Percentiles rank a stretch among this genome's conserved stretches.
phyloP scores from a whole-genome alignment of 2,888 invertebrate species.

The Mesochorus sp. region DNA sequence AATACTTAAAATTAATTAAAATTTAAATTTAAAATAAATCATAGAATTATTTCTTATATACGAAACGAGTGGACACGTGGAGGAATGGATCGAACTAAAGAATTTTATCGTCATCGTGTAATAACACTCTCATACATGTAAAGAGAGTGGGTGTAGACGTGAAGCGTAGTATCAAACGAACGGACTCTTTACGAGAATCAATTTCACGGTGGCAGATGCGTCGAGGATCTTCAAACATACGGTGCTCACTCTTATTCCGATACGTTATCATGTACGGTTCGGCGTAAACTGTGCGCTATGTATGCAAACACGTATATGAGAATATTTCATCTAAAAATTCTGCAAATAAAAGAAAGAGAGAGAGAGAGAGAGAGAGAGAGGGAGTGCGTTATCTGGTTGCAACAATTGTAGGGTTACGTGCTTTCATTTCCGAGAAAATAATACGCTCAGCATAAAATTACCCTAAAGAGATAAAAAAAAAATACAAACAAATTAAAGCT shows the following conservation, averaged over 20 bases:
- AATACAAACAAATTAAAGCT: no score
- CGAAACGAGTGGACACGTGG: background rate
- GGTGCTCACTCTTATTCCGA: background rate
- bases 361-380: slow-evolving; percentile 3
- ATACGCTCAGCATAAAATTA: no score
- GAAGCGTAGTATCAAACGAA: background rate
- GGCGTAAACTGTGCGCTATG: background rate
- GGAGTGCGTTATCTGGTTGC: no score
- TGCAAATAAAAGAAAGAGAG: background rate
- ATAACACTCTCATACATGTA: background rate
- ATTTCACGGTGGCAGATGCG: slow-evolving; percentile 62
- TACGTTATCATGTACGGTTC: background rate
- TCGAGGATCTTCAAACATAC: background rate
- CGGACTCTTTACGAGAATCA: slow-evolving; percentile 67
- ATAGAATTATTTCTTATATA: background rate
- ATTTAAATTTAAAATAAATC: background rate
- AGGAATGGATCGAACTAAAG: background rate
- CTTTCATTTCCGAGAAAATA: no score
- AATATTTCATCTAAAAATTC: slow-evolving; percentile 15
- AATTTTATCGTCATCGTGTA: background rate
- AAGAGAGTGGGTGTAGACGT: no score
- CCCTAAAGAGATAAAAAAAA: no score
- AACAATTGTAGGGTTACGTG: no score
- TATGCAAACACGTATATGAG: slow-evolving; percentile 38
- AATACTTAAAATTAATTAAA: background rate